Evolutionary conservation across 2,797 vertebrate genomes (phyloP).

Genomic region (Sciurus vulgaris): DNA sequence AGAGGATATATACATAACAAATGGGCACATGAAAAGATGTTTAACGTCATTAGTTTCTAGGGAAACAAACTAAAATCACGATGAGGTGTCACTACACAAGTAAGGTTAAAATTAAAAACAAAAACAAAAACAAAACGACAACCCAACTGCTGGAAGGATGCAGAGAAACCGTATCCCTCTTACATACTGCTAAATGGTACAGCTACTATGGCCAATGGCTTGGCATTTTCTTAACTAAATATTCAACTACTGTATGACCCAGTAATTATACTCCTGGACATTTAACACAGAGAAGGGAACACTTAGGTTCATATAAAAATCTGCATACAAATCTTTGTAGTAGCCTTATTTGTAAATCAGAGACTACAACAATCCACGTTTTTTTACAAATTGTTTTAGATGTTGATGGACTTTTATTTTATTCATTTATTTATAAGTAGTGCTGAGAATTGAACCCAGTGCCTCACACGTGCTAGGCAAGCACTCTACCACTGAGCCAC

Average conservation of each 20-base stretch:
- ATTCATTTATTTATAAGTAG: no score
- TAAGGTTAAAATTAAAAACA: neutral
- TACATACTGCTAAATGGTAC: neutral
- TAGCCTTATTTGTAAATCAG: conserved; percentile 15
- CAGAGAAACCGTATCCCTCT: neutral
- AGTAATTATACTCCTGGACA: neutral
- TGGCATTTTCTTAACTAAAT: neutral
- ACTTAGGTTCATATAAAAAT: neutral
- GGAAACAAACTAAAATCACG: neutral
- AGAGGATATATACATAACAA: neutral
- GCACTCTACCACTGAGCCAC: no score
- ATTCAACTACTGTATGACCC: neutral
- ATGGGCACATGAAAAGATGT: neutral
- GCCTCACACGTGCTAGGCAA: no score
- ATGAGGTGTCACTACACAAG: neutral
- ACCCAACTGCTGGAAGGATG: neutral
- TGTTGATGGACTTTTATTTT: no score
- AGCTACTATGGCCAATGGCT: neutral
- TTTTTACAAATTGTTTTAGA: neutral
- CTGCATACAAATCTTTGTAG: neutral
- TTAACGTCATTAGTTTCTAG: neutral
- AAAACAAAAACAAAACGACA: neutral
- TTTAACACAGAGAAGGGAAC: neutral
- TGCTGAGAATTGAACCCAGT: no score
- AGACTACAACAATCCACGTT: neutral